Evolutionary conservation across 2,888 invertebrate species (phyloP).

Genomic region (Lepidonotus clava): DNA sequence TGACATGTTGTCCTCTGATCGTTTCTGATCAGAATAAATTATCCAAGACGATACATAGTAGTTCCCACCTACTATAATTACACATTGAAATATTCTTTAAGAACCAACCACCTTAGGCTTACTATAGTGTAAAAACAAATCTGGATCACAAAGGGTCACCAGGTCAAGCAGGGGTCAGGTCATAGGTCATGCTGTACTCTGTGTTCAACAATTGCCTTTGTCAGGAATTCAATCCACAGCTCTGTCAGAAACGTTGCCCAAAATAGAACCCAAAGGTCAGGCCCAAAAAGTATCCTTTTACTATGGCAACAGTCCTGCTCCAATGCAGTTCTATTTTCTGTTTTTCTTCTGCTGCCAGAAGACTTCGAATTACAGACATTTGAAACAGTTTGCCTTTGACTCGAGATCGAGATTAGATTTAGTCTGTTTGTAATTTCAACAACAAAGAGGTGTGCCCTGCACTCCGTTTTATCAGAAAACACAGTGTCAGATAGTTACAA

Average conservation of each 20-base stretch:
- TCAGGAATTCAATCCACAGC: background rate
- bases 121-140: too few relatives aligned
- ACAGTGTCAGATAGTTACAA: too few relatives aligned
- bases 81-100: too few relatives aligned
- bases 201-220: background rate
- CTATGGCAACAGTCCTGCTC: background rate
- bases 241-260: background rate
- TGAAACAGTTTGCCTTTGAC: background rate
- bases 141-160: constrained; percentile 1
- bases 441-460: too few relatives aligned
- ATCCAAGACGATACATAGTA: too few relatives aligned
- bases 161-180: background rate
- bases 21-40: too few relatives aligned
- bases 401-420: background rate
- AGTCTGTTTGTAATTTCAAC: background rate
- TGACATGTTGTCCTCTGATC: too few relatives aligned
- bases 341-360: background rate
- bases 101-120: too few relatives aligned
- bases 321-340: background rate
- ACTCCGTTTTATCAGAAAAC: too few relatives aligned
- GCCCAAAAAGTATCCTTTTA: background rate
- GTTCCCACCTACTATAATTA: too few relatives aligned
- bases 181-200: background rate
- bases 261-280: background rate
- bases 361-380: background rate